A percentile compares a stretch with the other conserved stretches of the same genome.
Conservation (phyloP, 2,888 invertebrate genomes). For the Heteromyza rotundicornis region DNA sequence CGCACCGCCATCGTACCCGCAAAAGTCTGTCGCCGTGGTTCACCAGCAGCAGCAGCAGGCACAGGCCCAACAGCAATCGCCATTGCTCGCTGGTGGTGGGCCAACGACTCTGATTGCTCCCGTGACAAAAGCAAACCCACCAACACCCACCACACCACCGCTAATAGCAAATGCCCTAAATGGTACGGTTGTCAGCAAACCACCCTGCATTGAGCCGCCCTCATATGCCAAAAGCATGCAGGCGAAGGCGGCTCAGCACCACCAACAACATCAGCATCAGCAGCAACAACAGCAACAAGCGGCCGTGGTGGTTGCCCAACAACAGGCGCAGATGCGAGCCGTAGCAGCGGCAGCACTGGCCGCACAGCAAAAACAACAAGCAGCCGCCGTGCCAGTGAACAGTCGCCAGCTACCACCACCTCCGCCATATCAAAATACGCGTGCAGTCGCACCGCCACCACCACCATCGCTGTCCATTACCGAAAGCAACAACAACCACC, state of each 20-base stretch:
- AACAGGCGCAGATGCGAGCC: constrained; percentile 34
- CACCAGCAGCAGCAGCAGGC: constrained; percentile 61
- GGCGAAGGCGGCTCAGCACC: constrained; percentile 64
- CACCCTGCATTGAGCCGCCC: constrained; percentile 87
- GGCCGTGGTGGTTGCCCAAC: constrained; percentile 36
- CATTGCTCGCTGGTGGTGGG: constrained; percentile 61
- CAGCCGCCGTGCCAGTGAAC: constrained; percentile 22
- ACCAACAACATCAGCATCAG: constrained; percentile 51
- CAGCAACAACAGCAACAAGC: constrained; percentile 44
- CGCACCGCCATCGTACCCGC: constrained; percentile 85
- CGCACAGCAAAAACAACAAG: constrained; percentile 36
- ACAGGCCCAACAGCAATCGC: constrained; percentile 64
- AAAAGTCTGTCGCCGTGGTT: constrained; percentile 65
- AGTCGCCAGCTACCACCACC: constrained; percentile 70
- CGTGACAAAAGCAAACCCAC: constrained; percentile 63
- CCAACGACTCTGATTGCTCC: constrained; percentile 54
- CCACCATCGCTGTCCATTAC: constrained; percentile 36
- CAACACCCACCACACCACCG: constrained; percentile 65
- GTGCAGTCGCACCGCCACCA: constrained; percentile 34
- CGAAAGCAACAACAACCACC: constrained; percentile 36
- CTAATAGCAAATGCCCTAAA: constrained; percentile 65
- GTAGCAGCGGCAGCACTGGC: constrained; percentile 31
- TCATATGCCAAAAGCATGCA: constrained; percentile 93
- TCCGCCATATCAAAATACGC: constrained; percentile 69
- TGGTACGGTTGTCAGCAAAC: constrained; percentile 60